Conservation (phyloP, 2,797 vertebrate species). For the Lagorchestes hirsutus region DNA sequence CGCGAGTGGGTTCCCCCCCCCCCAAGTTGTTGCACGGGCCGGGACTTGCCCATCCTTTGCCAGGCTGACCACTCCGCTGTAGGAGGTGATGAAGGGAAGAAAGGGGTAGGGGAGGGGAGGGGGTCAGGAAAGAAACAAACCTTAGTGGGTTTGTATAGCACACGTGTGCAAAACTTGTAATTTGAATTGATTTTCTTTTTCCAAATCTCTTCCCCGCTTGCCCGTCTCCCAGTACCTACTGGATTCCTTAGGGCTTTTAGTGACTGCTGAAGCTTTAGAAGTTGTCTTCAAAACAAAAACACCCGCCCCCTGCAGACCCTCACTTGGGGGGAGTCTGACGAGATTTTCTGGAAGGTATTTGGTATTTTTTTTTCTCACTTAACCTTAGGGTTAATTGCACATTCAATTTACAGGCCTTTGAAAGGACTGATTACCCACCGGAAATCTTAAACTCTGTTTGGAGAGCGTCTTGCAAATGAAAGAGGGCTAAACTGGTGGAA, state of each 20-base stretch:
- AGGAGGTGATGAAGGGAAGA: conserved; percentile 34
- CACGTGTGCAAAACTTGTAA: conserved; percentile 45
- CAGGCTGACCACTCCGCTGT: conserved; percentile 72
- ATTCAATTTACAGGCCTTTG: conserved; percentile 78
- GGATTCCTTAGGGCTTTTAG: conserved; percentile 60
- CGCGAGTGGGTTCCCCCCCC: not conserved
- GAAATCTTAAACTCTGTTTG: conserved; percentile 79
- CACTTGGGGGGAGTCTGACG: conserved; percentile 60
- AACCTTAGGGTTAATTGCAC: conserved; percentile 78
- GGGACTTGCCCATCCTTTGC: conserved; percentile 28
- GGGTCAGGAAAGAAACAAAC: not conserved
- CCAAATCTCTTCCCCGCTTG: conserved; percentile 37
- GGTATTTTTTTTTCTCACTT: conserved; percentile 67
- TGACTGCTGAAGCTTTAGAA: conserved; percentile 58
- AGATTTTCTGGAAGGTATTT: conserved; percentile 69
- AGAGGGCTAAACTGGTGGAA: conserved; percentile 77
- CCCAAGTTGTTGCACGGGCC: not conserved
- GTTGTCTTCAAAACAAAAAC: conserved; percentile 62
- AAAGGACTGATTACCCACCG: conserved; percentile 77
- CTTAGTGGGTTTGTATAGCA: conserved; percentile 25
- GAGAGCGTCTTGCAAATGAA: conserved; percentile 84
- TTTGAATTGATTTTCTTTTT: conserved; percentile 51
- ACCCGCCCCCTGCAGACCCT: conserved; percentile 29
- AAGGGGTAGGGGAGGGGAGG: not conserved
- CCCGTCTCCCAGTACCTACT: not conserved